A percentile compares a stretch with the other conserved stretches of the same genome.
phyloP scores from a whole-genome alignment of 2,888 invertebrate genomes.

The Eudasyphora cyanicolor region DNA sequence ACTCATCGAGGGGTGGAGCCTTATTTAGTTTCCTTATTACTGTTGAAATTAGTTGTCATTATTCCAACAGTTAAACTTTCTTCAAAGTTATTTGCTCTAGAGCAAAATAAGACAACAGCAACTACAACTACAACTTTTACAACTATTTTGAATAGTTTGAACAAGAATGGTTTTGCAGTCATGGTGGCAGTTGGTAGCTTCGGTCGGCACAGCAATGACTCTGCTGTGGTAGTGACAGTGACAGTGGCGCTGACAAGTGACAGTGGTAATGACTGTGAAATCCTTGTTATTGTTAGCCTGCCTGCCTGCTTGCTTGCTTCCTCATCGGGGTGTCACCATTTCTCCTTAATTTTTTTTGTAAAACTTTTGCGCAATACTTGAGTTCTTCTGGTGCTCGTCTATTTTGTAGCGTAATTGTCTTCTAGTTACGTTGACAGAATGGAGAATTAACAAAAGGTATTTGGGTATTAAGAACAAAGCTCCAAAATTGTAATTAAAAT shows the following conservation, averaged over 20 bases:
- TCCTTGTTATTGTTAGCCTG: constrained; percentile 33
- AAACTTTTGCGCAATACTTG: constrained; percentile 37
- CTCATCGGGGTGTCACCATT: constrained; percentile 32
- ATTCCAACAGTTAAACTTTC: constrained; percentile 60
- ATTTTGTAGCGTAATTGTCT: constrained; percentile 13
- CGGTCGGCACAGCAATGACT: too few relatives aligned
- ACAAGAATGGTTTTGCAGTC: constrained; percentile 7
- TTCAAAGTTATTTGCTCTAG: constrained; percentile 41
- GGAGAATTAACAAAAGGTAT: constrained; percentile 25
- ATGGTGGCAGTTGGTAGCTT: neutral
- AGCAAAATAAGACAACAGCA: constrained; percentile 29
- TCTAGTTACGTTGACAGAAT: neutral
- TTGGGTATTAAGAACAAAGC: neutral
- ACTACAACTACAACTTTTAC: neutral
- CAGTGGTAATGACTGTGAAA: constrained; percentile 30
- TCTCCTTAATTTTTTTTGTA: neutral
- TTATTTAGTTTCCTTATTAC: constrained; percentile 60
- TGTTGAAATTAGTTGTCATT: constrained; percentile 64
- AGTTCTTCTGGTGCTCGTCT: neutral
- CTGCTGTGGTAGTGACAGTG: neutral
- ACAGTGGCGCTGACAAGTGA: constrained; percentile 11
- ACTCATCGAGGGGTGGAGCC: constrained; percentile 38
- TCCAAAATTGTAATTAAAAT: constrained; percentile 16
- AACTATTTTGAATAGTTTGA: constrained; percentile 4
- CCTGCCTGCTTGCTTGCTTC: too few relatives aligned